phyloP scores from a whole-genome alignment of 2,888 invertebrate species.

The Chesias legatella region DNA sequence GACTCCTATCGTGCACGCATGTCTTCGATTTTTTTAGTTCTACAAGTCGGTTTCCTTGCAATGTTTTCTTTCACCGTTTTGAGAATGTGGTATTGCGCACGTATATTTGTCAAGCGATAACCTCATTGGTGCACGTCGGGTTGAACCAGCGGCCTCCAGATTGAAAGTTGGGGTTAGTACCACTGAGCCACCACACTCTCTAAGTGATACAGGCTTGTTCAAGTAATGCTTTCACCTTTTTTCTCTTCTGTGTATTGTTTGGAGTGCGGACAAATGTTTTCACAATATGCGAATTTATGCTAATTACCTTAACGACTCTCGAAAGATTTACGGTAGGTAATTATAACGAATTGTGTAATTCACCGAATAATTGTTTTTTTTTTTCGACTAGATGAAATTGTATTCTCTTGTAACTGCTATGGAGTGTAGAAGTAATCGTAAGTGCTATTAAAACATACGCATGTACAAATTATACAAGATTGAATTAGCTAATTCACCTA shows the following conservation, averaged over 20 bases:
- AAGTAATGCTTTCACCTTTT: conserved; percentile 35
- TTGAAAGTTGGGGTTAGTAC: too few relatives aligned
- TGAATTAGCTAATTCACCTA: conserved; percentile 67
- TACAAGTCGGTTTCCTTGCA: too few relatives aligned
- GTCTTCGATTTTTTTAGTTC: too few relatives aligned
- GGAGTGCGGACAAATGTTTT: conserved; percentile 31
- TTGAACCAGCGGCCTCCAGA: too few relatives aligned
- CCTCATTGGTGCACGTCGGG: too few relatives aligned
- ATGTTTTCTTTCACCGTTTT: conserved; percentile 13
- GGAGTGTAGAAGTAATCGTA: conserved; percentile 55
- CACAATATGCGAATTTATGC: conserved; percentile 42
- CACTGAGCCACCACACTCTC: too few relatives aligned
- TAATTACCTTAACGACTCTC: conserved; percentile 37
- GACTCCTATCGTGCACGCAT: too few relatives aligned
- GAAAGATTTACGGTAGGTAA: conserved; percentile 23
- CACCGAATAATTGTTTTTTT: conserved; percentile 14
- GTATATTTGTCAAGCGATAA: too few relatives aligned
- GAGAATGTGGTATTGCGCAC: too few relatives aligned
- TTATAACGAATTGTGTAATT: conserved; percentile 29
- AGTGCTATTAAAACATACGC: conserved; percentile 67
- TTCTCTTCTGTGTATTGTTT: conserved; percentile 20
- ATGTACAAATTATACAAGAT: conserved; percentile 72
- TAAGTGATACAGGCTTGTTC: conserved; percentile 22
- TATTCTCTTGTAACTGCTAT: too few relatives aligned
- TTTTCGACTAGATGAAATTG: background rate